Evolutionary conservation across 1,140 invertebrate species (phyloP).

Genomic region (Drosophila santomea): DNA sequence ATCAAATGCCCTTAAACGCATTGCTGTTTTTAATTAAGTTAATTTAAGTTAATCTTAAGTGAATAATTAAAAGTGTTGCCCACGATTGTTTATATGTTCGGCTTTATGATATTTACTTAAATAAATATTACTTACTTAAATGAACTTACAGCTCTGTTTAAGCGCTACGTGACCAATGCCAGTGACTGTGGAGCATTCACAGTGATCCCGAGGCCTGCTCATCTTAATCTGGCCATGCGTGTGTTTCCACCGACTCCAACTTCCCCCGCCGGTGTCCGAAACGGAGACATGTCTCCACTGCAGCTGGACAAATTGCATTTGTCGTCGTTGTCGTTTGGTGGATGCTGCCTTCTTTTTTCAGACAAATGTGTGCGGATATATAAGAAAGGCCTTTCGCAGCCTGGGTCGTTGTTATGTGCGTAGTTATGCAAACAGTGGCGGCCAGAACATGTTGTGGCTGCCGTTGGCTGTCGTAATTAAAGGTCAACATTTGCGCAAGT

Average conservation of each 20-base stretch:
- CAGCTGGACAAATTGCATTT: slow-evolving; percentile 81
- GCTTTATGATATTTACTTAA: no score
- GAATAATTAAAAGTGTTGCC: no score
- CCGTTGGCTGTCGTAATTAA: slow-evolving; percentile 78
- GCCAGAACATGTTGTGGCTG: slow-evolving; percentile 71
- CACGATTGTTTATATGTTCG: no score
- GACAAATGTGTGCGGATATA: slow-evolving; percentile 26
- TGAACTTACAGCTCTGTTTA: neutral
- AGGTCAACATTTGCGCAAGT: slow-evolving; percentile 81
- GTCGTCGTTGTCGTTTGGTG: slow-evolving; percentile 63
- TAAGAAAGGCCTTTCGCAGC: slow-evolving; percentile 32
- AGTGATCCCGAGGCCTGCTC: slow-evolving; percentile 22
- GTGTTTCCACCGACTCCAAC: slow-evolving; percentile 21
- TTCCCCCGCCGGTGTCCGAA: slow-evolving; percentile 20
- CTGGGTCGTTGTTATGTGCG: slow-evolving; percentile 64
- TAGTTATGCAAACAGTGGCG: slow-evolving; percentile 80
- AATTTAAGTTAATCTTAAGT: no score
- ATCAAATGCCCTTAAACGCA: no score
- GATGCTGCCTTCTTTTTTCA: slow-evolving; percentile 53
- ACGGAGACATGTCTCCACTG: slow-evolving; percentile 45
- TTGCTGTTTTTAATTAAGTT: no score
- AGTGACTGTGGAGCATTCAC: slow-evolving; percentile 15
- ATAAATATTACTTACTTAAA: no score
- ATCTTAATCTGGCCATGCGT: slow-evolving; percentile 50
- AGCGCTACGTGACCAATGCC: slow-evolving; percentile 1